phyloP scores from a whole-genome alignment of 2,113 vertebrate genomes.

The Agelaius phoeniceus region DNA sequence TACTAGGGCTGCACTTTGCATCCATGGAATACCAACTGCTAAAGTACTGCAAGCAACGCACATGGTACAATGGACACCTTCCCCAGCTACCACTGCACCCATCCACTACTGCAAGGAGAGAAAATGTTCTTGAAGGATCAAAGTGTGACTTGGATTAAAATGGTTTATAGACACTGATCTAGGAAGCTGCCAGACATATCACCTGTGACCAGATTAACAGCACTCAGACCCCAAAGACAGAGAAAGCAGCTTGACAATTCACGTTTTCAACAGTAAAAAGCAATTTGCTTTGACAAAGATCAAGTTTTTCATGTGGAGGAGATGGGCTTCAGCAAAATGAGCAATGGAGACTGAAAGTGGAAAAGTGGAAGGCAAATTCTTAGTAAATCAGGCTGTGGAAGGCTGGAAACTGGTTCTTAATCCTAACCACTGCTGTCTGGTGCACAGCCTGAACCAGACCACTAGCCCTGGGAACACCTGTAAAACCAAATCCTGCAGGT shows the following conservation, averaged over 20 bases:
- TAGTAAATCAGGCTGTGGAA: neutral
- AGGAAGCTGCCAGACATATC: neutral
- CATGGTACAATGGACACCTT: neutral
- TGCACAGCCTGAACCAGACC: neutral
- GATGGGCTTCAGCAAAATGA: neutral
- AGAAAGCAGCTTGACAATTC: neutral
- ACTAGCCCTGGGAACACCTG: neutral
- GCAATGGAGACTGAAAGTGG: neutral
- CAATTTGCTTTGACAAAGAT: neutral
- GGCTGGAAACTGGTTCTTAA: neutral
- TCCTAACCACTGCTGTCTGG: neutral
- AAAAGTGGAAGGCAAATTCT: neutral
- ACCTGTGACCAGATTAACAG: neutral
- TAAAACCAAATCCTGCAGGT: neutral
- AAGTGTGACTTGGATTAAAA: neutral
- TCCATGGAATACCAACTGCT: accelerated
- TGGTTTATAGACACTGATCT: neutral
- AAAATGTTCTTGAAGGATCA: neutral
- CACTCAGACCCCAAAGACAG: neutral
- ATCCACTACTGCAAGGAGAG: neutral
- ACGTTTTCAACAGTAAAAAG: neutral
- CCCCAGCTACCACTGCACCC: neutral
- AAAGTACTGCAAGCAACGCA: neutral
- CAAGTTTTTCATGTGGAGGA: neutral
- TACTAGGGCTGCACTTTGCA: neutral